Evolutionary conservation across 1,140 invertebrate genomes (phyloP), one percentile per base, ranked within the genome.

Genomic region (Lordiphosa collinella): DNA sequence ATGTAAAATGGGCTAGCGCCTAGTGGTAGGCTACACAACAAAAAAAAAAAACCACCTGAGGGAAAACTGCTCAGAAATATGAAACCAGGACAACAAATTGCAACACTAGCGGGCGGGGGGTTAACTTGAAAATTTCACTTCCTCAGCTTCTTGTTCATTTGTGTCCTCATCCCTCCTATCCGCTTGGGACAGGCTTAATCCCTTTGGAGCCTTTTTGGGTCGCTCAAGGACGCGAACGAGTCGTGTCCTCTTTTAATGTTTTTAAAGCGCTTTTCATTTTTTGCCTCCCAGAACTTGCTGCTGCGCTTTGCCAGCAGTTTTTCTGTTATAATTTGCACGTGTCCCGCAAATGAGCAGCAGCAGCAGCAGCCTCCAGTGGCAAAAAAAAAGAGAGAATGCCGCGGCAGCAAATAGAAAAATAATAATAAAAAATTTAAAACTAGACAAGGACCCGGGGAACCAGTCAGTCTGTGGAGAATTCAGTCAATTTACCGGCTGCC

Each of bases 251-350:
- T 16, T 49, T 34, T 43, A 14, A 44, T 53, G 41, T 18, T 49
- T 34, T 73, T 73, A 57, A 63, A 73, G 49, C 53, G 49, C 65
- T 50, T 65, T 65, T 57, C 64, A 57, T 61, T 64, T 64, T 22
- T 18, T n/a, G 47, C 60, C n/a, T 55, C 75, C 76, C 70, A 65
- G 59, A 63, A 79, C 75, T 58, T 37, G 60, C 55, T 63, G 72
- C 62, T 60, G 79, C 67, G 78, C 79, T 82, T 82, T 82, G 76
- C 72, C 79, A 82, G 67, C 79, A 85, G 53, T 82, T 78, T 71
- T 49, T 6, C 32, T 3, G 16, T 36, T 12, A 22, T 56, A 29
- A 49, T 48, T 36, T 18, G 63, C 63, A 66, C 63, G 63, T 66
- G 63, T 66, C 62, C 63, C 35, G 76, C 71, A 80, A 80, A 80